Percentiles rank a stretch among this genome's conserved stretches.
Conservation (phyloP, 2,888 invertebrate species). For the Malthinus seriepunctatus region DNA sequence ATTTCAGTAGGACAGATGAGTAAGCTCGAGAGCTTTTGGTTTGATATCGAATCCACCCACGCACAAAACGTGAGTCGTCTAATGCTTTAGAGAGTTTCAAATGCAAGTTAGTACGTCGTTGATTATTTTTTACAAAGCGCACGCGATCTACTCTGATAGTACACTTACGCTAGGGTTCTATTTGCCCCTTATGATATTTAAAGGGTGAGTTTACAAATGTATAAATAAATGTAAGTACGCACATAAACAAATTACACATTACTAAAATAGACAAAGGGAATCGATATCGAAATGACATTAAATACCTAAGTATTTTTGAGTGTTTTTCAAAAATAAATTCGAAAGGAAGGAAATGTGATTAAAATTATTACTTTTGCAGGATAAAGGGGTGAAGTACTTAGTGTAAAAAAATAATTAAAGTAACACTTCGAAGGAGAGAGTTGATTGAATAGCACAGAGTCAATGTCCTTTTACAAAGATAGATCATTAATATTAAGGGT, state of each 20-base stretch:
- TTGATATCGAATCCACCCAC: constrained; percentile 37
- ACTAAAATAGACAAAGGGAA: too few relatives aligned
- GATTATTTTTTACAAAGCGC: constrained; percentile 31
- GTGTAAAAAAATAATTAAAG: too few relatives aligned
- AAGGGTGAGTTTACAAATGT: constrained; percentile 7
- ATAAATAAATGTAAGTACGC: constrained; percentile 8
- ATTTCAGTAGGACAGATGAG: constrained; percentile 46
- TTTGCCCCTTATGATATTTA: constrained; percentile 19
- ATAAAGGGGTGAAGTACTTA: too few relatives aligned
- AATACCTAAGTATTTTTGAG: too few relatives aligned
- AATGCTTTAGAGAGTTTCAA: constrained; percentile 28
- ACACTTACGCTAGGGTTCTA: constrained; percentile 13
- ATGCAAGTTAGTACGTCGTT: constrained; percentile 31
- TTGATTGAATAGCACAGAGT: too few relatives aligned
- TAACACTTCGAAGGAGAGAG: too few relatives aligned
- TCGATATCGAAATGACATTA: too few relatives aligned
- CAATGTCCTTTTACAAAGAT: too few relatives aligned
- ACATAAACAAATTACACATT: neutral
- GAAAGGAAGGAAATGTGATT: too few relatives aligned
- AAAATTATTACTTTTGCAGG: too few relatives aligned
- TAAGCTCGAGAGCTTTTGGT: constrained; percentile 43
- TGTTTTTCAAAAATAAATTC: too few relatives aligned
- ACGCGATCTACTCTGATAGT: constrained; percentile 32
- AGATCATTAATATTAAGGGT: too few relatives aligned
- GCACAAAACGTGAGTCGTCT: constrained; percentile 23